Evolutionary conservation across 1,140 invertebrate genomes (phyloP).

Genomic region (Seison nebaliae): DNA sequence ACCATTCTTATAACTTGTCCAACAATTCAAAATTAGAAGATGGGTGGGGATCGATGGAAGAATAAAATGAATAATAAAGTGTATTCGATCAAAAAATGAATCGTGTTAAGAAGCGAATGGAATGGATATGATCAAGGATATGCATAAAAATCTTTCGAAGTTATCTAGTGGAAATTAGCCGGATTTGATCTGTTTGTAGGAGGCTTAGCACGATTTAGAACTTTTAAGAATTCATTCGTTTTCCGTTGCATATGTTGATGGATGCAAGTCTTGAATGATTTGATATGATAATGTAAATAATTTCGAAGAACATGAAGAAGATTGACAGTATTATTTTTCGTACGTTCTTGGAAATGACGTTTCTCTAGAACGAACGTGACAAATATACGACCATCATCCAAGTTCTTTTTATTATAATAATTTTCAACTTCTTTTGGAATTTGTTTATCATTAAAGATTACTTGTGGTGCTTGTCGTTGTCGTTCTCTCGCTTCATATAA

Average conservation of each 20-base stretch:
- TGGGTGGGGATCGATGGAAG: too few relatives aligned
- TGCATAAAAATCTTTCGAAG: too few relatives aligned
- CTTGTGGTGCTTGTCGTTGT: constrained; percentile 52
- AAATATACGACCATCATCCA: constrained; percentile 91
- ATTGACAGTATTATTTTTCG: constrained; percentile 90
- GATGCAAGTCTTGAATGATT: constrained; percentile 96
- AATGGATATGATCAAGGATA: too few relatives aligned
- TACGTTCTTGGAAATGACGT: constrained; percentile 52
- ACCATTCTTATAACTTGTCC: too few relatives aligned
- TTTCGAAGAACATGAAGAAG: constrained; percentile 95
- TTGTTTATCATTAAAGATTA: constrained; percentile 68
- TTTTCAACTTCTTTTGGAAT: constrained; percentile 75
- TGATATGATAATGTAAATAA: constrained; percentile 98
- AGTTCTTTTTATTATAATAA: constrained; percentile 55
- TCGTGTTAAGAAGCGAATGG: too few relatives aligned
- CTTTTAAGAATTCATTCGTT: constrained; percentile 87
- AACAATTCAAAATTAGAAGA: too few relatives aligned
- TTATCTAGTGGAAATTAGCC: too few relatives aligned
- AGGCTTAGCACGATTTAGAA: constrained; percentile 78
- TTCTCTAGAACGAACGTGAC: constrained; percentile 93
- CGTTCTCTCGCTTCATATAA: too few relatives aligned
- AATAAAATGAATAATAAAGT: too few relatives aligned
- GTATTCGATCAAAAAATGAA: too few relatives aligned
- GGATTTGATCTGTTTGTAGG: too few relatives aligned
- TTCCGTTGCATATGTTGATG: constrained; percentile 95